Percentiles rank a stretch among this genome's conserved stretches.
These are phyloP conservation scores for Clupea harengus DNA, from an alignment of 2,113 vertebrate genomes.

Conservation along the genomic window DNA sequence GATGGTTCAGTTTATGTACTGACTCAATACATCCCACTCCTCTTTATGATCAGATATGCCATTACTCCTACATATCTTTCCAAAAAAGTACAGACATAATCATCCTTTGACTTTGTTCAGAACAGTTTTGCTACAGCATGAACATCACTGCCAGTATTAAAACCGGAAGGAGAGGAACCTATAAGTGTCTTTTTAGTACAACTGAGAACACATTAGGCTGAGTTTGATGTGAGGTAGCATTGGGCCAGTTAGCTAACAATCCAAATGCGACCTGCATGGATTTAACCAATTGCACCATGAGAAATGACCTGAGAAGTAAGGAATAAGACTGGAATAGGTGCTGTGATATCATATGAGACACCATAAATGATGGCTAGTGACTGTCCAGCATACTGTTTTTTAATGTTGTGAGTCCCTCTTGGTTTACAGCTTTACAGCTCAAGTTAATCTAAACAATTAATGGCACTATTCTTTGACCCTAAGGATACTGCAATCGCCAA, in stretches of 20 bases:
- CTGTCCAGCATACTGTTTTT: background rate
- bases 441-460: background rate
- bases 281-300: background rate
- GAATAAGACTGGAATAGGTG: background rate
- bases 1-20: background rate
- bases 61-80: background rate
- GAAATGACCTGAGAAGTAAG: background rate
- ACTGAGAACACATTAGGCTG: background rate
- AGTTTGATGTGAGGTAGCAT: background rate
- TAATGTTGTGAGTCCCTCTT: background rate
- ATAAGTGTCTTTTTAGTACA: background rate
- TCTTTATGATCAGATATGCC: background rate
- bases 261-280: background rate
- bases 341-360: background rate
- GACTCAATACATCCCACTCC: background rate
- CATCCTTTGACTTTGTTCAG: background rate
- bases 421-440: background rate
- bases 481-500: background rate
- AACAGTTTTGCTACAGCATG: constrained; percentile 11
- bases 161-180: background rate
- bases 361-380: background rate
- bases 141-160: background rate
- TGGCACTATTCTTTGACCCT: background rate
- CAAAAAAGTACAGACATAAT: background rate
- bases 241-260: background rate